Conservation (phyloP, 1,140 invertebrate species). For the Limonius californicus region DNA sequence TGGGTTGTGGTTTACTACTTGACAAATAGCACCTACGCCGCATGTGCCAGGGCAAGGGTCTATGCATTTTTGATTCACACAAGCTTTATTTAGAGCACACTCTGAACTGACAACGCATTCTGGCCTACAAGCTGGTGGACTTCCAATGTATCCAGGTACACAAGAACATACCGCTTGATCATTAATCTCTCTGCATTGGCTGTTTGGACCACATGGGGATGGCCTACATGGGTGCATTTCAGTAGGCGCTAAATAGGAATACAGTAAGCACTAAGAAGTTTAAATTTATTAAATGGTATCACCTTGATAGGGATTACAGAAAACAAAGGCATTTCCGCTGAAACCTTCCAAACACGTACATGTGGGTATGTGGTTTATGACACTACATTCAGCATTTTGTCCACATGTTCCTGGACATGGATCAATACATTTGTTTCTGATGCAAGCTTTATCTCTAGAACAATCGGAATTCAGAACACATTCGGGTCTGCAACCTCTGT, state of each 20-base stretch:
- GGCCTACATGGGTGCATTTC: conserved; percentile 59
- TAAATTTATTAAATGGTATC: not conserved
- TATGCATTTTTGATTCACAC: conserved; percentile 66
- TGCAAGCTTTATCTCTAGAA: conserved; percentile 60
- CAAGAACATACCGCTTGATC: conserved; percentile 64
- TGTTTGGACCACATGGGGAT: conserved; percentile 64
- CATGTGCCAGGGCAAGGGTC: conserved; percentile 67
- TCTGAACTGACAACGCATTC: conserved; percentile 65
- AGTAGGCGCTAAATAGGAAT: conserved; percentile 40
- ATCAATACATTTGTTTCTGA: conserved; percentile 63
- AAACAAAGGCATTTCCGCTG: conserved; percentile 60
- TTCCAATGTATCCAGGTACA: conserved; percentile 57
- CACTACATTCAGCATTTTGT: conserved; percentile 61
- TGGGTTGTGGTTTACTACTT: conserved; percentile 72
- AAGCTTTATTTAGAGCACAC: conserved; percentile 61
- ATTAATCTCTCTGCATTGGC: conserved; percentile 60
- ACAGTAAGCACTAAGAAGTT: conserved; percentile 2
- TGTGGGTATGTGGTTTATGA: conserved; percentile 65
- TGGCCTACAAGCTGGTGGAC: conserved; percentile 61
- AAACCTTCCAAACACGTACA: conserved; percentile 62
- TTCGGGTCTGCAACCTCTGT: conserved; percentile 62
- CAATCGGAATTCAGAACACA: conserved; percentile 66
- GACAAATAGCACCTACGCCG: conserved; percentile 57
- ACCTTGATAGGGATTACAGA: conserved; percentile 47
- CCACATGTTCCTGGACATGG: conserved; percentile 67